Percentiles rank a stretch among this genome's conserved stretches.
phyloP scores from a whole-genome alignment of 1,140 invertebrate species.

The Pseudomyrmex cubaensis region DNA sequence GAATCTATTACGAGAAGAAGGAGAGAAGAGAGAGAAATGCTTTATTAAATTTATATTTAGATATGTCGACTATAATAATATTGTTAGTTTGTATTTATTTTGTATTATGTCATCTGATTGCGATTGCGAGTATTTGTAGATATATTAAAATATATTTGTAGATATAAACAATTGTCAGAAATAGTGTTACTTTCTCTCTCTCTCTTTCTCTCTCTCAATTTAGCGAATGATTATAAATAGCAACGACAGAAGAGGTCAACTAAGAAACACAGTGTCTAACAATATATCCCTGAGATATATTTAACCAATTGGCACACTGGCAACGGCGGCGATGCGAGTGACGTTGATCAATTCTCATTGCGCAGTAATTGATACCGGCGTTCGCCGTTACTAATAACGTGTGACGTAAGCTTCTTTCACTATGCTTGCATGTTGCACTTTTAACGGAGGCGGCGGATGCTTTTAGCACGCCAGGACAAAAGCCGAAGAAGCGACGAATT shows the following conservation, averaged over 20 bases:
- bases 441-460: constrained; percentile 35
- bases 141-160: not conserved
- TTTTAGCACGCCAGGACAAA: constrained; percentile 73
- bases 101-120: too few species aligned
- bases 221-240: constrained; percentile 38
- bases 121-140: too few species aligned
- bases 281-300: constrained; percentile 37
- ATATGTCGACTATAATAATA: too few species aligned
- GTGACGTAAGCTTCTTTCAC: constrained; percentile 35
- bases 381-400: constrained; percentile 23
- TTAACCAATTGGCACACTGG: constrained; percentile 40
- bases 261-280: constrained; percentile 25
- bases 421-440: constrained; percentile 7
- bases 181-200: too few species aligned
- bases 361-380: constrained; percentile 39
- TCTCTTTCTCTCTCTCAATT: not conserved
- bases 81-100: too few species aligned
- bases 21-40: too few species aligned
- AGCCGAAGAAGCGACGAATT: constrained; percentile 78
- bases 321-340: constrained; percentile 14
- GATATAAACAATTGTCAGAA: not conserved
- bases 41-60: not conserved
- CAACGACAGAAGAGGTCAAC: not conserved
- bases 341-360: constrained; percentile 38
- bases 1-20: not conserved